These are phyloP conservation scores for Grallaria varia DNA, from an alignment of 2,113 vertebrate species.

Conservation along the genomic window DNA sequence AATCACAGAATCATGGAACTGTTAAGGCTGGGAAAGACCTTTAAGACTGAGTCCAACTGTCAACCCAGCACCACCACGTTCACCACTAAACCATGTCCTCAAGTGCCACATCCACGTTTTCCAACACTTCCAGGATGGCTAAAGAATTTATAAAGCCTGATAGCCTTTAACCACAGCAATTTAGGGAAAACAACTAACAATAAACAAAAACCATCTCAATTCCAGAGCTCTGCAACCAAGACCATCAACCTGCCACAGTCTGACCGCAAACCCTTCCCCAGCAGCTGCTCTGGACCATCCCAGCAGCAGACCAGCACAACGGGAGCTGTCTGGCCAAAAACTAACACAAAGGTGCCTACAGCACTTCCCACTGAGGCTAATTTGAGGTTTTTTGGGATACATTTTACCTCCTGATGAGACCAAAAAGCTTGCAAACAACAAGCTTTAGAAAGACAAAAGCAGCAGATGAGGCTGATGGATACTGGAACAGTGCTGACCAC, in stretches of 20 bases:
- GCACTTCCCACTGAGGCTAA: neutral
- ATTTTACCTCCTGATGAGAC: fast-evolving
- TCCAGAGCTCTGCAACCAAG: neutral
- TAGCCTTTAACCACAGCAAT: neutral
- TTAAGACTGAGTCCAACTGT: neutral
- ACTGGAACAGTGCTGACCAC: fast-evolving
- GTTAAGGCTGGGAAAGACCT: neutral
- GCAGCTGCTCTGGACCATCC: neutral
- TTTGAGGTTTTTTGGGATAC: neutral
- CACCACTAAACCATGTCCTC: neutral
- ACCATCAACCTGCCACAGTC: neutral
- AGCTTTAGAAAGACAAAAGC: neutral
- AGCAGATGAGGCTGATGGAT: neutral
- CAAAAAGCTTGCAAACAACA: neutral
- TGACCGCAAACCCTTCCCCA: neutral
- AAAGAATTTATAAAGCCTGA: neutral
- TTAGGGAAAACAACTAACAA: neutral
- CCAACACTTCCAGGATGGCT: neutral
- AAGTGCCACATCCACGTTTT: neutral
- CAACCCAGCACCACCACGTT: neutral
- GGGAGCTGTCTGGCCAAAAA: neutral
- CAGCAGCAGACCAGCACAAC: neutral
- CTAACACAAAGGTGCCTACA: neutral
- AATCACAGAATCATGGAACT: neutral
- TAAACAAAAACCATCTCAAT: fast-evolving